Base-by-base conservation (phyloP, 2,113 vertebrate species). In the Hemichromis elongatus region DNA sequence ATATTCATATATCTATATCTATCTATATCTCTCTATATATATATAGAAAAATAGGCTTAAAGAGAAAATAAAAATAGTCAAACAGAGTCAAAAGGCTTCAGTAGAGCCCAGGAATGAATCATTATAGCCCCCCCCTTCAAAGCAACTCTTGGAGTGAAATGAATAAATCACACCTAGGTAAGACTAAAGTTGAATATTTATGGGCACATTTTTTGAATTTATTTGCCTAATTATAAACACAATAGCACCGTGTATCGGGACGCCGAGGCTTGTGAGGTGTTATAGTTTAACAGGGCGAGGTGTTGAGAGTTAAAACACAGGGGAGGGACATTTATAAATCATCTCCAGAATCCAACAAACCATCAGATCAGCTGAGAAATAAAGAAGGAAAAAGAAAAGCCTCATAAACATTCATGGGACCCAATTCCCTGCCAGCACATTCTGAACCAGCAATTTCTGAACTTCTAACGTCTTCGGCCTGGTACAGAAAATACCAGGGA, bases 191-290 rank as follows among this genome's bases (percentile, higher is more conserved):
- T 24, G 28, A 68, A 56, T 21, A 88, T 86, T 88, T 79, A 86
- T 2, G 12, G 55, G 14, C 80, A 87, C 79, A 84, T 92, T 86
- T 75, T 86, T 82, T 68, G 82, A 86, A 82, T 61, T 86, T 37
- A 89, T 81, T 83, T 8, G 7, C 55, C 4, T 86, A 53, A 77
- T 56, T 82, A 55, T 82, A 83, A 93, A 92, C 90, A 89, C 86
- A 82, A 80, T 53, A 80, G 50, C 35, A 47, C 13, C 21, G 18
- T 30, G 28, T 52, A 47, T 79, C 33, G 73, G 47, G 7, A 56
- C n/a, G 80, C 53, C 73, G 12, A 16, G 59, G 79, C 68, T 61
- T 30, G n/a, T 37, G 79, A 83, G 26, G 6, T 82, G 86, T 87
- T 80, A 77, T 57, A 84, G 90, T 91, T 88, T 40, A 80, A 63